A percentile compares a stretch with the other conserved stretches of the same genome.
These are phyloP conservation scores for Hypomesus transpacificus DNA, from an alignment of 2,113 vertebrate species.

Conservation along the genomic window DNA sequence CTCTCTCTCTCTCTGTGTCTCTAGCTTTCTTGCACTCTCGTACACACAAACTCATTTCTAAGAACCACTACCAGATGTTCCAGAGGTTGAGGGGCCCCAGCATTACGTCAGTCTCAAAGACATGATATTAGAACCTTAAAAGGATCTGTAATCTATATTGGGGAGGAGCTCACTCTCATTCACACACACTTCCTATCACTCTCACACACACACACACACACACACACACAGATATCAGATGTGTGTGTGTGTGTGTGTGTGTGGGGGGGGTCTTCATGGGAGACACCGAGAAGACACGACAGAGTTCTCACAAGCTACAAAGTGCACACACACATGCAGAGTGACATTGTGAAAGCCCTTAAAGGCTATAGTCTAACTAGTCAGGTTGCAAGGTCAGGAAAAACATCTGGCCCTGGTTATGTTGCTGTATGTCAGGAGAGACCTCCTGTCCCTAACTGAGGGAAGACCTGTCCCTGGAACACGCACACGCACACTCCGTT, in stretches of 20 bases:
- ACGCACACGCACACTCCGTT: too few species aligned
- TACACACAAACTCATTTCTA: background rate
- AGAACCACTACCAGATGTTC: slow-evolving; percentile 3
- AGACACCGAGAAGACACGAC: too few species aligned
- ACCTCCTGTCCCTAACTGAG: background rate
- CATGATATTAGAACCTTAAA: slow-evolving; percentile 2
- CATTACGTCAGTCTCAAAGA: background rate
- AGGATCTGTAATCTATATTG: background rate
- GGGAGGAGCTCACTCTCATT: background rate
- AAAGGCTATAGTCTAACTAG: too few species aligned
- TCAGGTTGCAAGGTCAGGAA: too few species aligned
- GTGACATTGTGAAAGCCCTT: too few species aligned
- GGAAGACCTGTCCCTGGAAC: background rate
- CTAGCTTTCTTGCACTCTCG: background rate
- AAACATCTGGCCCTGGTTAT: too few species aligned
- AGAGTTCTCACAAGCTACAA: too few species aligned
- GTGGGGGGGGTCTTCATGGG: too few species aligned
- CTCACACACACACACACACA: slow-evolving; percentile 6
- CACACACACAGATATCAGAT: background rate
- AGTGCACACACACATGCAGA: too few species aligned
- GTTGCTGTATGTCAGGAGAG: background rate
- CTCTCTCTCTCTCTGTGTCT: too few species aligned
- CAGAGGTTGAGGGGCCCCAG: background rate
- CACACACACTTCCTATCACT: background rate
- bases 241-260: too few species aligned